Base-by-base conservation (phyloP, 2,888 invertebrate species). In the Cheilosia scutellata region DNA sequence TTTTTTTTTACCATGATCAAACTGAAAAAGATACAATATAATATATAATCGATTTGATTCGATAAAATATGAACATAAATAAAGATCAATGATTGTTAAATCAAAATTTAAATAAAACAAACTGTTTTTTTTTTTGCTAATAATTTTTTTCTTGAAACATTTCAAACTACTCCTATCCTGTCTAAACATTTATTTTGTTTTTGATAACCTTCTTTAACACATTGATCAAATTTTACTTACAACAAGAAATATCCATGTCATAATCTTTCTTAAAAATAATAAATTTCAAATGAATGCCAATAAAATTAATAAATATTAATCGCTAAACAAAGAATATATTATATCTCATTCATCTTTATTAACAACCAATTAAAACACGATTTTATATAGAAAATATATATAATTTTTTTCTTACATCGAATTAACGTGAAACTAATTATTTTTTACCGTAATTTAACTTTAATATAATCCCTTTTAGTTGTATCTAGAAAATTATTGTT, bases 81-180 rank as follows among this genome's bases (percentile, higher is more conserved):
- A 86, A 86, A 86, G 86, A 86, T 87, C 82, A 82, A 87, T 83
- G 80, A 80, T 80, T 86, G 82, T 87, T 87, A 66, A 71, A 87
- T 87, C 87, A 83, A 87, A 87, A 79, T 87, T 87, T 60, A 58
- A 76, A 74, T 65, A 57, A 63, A 87, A 78, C 16, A 66, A 29
- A 49, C 70, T 11, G 42, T 53, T 60, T 44, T 76, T 77, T 86
- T 71, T 79, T 70, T 68, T 57, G 25, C 20, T 51, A 79, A 72
- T 55, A 62, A 44, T 77, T 78, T 86, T 68, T 57, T 40, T 40
- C 42, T 62, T 37, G n/a, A 29, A 75, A 60, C 20, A 42, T 70
- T 33, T 62, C 47, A 13, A 51, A 13, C 27, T 31, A 42, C 13
- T 51, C 62, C 78, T 63, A 40, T 65, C 70, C 70, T 51, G n/a